phyloP scores from a whole-genome alignment of 2,797 vertebrate genomes.

The Xenops minutus region DNA sequence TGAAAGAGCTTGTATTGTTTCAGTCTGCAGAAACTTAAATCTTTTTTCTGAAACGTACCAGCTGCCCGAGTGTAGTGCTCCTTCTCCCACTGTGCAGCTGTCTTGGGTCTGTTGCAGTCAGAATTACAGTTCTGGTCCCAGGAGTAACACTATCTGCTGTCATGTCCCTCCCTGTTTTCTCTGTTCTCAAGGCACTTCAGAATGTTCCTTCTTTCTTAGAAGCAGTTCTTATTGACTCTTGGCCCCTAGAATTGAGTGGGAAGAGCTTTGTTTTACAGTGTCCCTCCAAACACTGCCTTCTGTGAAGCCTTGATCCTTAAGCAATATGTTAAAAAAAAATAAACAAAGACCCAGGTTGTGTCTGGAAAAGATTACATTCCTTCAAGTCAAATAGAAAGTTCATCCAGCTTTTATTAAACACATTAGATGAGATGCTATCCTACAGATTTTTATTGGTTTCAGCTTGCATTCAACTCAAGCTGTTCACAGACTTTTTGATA shows the following conservation, averaged over 20 bases:
- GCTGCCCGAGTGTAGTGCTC: background rate
- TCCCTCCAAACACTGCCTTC: background rate
- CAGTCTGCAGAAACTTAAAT: background rate
- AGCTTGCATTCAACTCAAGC: slow-evolving; percentile 17
- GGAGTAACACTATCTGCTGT: background rate
- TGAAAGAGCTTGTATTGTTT: background rate
- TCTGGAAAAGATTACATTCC: slow-evolving; percentile 60
- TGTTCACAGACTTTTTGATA: background rate
- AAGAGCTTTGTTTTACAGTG: slow-evolving; percentile 27
- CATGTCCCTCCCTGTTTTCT: background rate
- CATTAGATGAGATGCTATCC: slow-evolving; percentile 1
- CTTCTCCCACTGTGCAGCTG: background rate
- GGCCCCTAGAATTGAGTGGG: slow-evolving; percentile 18
- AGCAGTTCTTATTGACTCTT: slow-evolving; percentile 14
- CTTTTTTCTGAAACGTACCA: background rate
- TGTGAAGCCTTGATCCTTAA: slow-evolving; percentile 22
- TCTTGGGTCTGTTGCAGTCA: background rate
- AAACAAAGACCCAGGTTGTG: slow-evolving; percentile 24
- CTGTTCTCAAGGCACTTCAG: background rate
- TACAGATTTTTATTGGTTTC: slow-evolving; percentile 42
- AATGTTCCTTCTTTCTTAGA: slow-evolving; percentile 36
- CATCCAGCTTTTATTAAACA: slow-evolving; percentile 41
- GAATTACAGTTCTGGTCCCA: background rate
- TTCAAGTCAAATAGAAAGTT: slow-evolving; percentile 29
- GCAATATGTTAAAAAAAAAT: background rate